These are phyloP conservation scores for Rhinichthys klamathensis DNA, from an alignment of 2,113 vertebrate species.

Conservation along the genomic window DNA sequence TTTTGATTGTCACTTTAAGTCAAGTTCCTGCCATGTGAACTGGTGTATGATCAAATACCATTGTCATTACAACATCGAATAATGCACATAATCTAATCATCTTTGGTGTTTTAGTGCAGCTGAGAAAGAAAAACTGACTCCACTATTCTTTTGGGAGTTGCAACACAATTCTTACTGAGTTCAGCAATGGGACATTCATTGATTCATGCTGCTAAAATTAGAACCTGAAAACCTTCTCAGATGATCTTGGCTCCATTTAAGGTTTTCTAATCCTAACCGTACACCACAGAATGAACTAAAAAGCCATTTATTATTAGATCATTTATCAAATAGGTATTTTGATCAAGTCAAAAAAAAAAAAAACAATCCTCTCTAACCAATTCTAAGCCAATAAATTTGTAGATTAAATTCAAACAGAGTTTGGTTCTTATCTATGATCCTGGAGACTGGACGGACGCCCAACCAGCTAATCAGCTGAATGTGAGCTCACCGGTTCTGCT, in stretches of 20 bases:
- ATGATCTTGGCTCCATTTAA: conserved; percentile 65
- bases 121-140: background rate
- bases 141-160: background rate
- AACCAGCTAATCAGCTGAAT: conserved; percentile 17
- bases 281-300: background rate
- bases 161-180: conserved; percentile 21
- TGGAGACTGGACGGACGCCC: background rate
- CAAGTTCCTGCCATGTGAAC: background rate
- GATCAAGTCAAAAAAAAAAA: conserved; percentile 11
- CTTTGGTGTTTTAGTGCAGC: background rate
- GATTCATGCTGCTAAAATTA: conserved; percentile 64
- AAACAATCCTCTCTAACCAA: background rate
- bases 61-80: conserved; percentile 1
- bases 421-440: background rate
- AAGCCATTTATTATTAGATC: background rate
- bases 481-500: background rate
- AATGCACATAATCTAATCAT: background rate
- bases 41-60: background rate
- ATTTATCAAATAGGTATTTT: background rate
- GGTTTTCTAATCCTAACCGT: conserved; percentile 54
- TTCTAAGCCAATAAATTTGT: conserved; percentile 33
- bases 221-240: conserved; percentile 38
- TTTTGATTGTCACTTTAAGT: background rate
- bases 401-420: background rate
- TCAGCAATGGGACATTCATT: conserved; percentile 16